A percentile compares a stretch with the other conserved stretches of the same genome.
Evolutionary conservation across 2,113 vertebrate species (phyloP).

Genomic region (Peucedramus taeniatus): DNA sequence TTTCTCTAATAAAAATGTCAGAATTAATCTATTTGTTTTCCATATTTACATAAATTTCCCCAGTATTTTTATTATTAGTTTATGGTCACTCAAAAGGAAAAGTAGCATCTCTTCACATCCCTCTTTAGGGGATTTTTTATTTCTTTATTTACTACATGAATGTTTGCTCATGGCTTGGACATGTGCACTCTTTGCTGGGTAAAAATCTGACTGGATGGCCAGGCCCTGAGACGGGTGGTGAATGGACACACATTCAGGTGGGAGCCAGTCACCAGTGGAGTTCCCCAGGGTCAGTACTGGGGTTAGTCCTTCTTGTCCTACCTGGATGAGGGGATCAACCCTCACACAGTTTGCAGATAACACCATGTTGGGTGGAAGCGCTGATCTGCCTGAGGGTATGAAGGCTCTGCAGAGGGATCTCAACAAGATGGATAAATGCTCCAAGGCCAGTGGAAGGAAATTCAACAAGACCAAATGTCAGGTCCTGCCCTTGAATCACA

Average conservation of each 20-base stretch:
- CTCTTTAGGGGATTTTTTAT: not conserved
- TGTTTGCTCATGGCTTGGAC: not conserved
- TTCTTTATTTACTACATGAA: not conserved
- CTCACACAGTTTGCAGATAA: not conserved
- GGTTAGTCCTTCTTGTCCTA: not conserved
- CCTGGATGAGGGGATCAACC: accelerated
- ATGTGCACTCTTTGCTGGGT: accelerated
- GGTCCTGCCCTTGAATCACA: not conserved
- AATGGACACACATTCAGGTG: not conserved
- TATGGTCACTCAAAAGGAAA: conserved; percentile 3
- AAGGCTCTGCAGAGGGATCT: not conserved
- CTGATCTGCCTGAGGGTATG: not conserved
- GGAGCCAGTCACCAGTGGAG: accelerated
- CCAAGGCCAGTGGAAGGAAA: accelerated
- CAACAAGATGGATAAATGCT: accelerated
- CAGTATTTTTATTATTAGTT: not conserved
- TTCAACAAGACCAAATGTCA: accelerated
- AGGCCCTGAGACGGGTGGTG: not conserved
- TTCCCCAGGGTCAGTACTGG: not conserved
- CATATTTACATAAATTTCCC: not conserved
- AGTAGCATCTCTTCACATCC: not conserved
- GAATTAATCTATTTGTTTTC: conserved; percentile 4
- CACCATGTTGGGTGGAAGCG: accelerated
- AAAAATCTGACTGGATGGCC: not conserved
- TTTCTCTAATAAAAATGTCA: not conserved